Evolutionary conservation across 2,888 invertebrate genomes (phyloP).

Genomic region (Ophion ventricosus): DNA sequence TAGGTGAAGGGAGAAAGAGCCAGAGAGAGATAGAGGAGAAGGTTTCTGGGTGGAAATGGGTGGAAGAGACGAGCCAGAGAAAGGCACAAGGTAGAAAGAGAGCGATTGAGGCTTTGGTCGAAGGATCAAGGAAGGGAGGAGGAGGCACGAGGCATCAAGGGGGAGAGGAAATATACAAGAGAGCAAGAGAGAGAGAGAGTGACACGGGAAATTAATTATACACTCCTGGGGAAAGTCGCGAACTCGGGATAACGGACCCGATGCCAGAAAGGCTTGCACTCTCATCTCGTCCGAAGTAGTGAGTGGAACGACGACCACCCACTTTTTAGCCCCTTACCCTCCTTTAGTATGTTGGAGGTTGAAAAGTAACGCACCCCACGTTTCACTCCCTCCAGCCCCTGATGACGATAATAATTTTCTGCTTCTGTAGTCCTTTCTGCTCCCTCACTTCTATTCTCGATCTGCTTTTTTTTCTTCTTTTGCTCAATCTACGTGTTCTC

Average conservation of each 20-base stretch:
- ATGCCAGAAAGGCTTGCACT: constrained; percentile 64
- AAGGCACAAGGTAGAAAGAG: constrained; percentile 50
- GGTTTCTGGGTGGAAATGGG: constrained; percentile 60
- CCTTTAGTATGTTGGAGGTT: constrained; percentile 30
- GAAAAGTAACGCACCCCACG: constrained; percentile 32
- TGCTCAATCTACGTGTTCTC: constrained; percentile 1
- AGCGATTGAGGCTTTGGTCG: constrained; percentile 64
- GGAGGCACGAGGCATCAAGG: constrained; percentile 54
- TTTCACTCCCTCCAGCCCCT: constrained; percentile 22
- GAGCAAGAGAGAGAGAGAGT: constrained; percentile 72
- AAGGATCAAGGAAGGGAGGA: constrained; percentile 55
- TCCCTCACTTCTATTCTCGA: constrained; percentile 16
- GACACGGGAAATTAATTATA: constrained; percentile 83
- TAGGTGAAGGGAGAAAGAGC: constrained; percentile 66
- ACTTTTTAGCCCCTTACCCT: constrained; percentile 43
- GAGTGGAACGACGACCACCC: constrained; percentile 41
- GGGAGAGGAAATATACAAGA: constrained; percentile 49
- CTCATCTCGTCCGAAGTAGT: constrained; percentile 40
- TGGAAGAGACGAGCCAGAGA: constrained; percentile 51
- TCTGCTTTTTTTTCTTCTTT: constrained; percentile 17
- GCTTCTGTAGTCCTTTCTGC: constrained; percentile 43
- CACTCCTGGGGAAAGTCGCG: constrained; percentile 79
- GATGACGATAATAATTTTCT: constrained; percentile 62
- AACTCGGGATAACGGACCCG: constrained; percentile 62
- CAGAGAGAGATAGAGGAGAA: constrained; percentile 56